Conservation (phyloP, 2,888 invertebrate genomes). For the Pristionchus fissidentatus region DNA sequence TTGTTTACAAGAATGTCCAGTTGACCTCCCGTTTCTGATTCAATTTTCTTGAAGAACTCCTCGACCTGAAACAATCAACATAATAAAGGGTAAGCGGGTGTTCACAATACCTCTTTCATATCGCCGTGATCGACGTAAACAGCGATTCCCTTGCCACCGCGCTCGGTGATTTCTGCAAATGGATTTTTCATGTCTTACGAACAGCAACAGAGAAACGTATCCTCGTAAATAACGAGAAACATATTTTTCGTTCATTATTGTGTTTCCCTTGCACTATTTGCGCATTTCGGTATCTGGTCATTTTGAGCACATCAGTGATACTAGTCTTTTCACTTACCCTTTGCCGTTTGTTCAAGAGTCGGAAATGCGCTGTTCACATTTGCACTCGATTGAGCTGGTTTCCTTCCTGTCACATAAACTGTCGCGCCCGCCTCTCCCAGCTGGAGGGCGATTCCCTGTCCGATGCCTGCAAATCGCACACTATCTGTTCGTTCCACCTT, state of each 20-base stretch:
- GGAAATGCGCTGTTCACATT: constrained; percentile 38
- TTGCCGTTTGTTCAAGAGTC: constrained; percentile 34
- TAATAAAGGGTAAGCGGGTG: no score
- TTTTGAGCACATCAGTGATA: neutral
- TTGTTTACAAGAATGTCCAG: constrained; percentile 65
- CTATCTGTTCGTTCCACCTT: no score
- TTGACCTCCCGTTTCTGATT: constrained; percentile 39
- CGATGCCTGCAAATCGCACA: constrained; percentile 50
- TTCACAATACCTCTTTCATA: constrained; percentile 67
- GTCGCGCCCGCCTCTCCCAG: constrained; percentile 63
- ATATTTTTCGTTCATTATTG: no score
- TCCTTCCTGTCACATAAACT: constrained; percentile 63
- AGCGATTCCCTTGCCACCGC: constrained; percentile 76
- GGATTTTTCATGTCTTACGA: neutral
- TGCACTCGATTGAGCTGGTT: constrained; percentile 41
- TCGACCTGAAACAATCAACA: constrained; percentile 7
- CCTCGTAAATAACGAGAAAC: no score
- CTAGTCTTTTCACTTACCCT: neutral
- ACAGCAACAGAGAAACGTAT: no score
- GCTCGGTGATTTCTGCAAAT: constrained; percentile 69
- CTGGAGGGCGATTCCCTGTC: constrained; percentile 63
- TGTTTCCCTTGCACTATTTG: neutral
- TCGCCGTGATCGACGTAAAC: constrained; percentile 77
- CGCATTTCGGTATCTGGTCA: neutral
- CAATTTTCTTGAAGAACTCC: constrained; percentile 33